These are phyloP conservation scores for Drosophila neocordata DNA, from an alignment of 1,140 invertebrate genomes.

Conservation along the genomic window DNA sequence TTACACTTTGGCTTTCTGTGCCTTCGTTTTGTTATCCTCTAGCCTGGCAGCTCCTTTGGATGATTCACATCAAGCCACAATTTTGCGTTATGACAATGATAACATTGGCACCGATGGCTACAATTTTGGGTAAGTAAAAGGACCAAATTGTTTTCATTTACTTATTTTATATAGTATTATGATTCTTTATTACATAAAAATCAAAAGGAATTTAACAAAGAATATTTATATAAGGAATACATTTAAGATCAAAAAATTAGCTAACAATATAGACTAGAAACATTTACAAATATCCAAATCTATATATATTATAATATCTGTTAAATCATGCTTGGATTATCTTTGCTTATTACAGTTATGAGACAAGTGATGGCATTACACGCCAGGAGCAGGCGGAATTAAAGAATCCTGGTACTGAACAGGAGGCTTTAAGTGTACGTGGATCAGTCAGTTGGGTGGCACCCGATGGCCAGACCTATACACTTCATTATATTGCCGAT, in stretches of 20 bases:
- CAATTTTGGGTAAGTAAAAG: constrained; percentile 82
- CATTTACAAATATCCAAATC: too few species aligned
- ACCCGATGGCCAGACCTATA: constrained; percentile 86
- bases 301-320: too few species aligned
- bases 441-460: constrained; percentile 87
- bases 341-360: constrained; percentile 84
- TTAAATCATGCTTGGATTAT: too few species aligned
- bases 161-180: too few species aligned
- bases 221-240: too few species aligned
- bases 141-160: neutral
- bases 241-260: too few species aligned
- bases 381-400: constrained; percentile 86
- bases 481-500: constrained; percentile 87
- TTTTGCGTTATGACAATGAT: constrained; percentile 82
- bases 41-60: constrained; percentile 67
- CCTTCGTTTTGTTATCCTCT: constrained; percentile 37
- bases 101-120: constrained; percentile 83
- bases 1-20: constrained; percentile 56
- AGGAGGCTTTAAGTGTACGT: constrained; percentile 85
- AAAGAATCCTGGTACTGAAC: constrained; percentile 84
- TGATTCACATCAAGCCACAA: constrained; percentile 73
- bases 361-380: constrained; percentile 87
- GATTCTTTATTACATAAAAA: too few species aligned
- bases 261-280: too few species aligned
- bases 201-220: too few species aligned